phyloP scores from a whole-genome alignment of 2,888 invertebrate genomes.

The Cosmopolites sordidus region DNA sequence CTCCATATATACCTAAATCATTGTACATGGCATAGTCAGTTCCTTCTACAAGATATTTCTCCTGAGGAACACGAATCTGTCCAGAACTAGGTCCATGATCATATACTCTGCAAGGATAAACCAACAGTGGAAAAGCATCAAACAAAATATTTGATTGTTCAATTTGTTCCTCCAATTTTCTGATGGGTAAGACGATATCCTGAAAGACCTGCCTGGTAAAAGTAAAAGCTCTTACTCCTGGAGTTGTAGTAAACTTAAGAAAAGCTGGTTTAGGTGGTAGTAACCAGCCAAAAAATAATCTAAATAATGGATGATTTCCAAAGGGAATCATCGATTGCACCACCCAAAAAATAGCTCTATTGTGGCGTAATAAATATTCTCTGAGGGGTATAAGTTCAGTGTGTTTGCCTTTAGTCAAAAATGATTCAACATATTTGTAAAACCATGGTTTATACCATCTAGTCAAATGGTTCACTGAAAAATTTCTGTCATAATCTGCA shows the following conservation, averaged over 20 bases:
- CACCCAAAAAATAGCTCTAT: constrained; percentile 69
- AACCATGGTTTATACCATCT: constrained; percentile 71
- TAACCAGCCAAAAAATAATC: constrained; percentile 62
- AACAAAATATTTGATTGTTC: constrained; percentile 57
- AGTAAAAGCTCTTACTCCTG: constrained; percentile 62
- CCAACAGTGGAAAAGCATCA: constrained; percentile 63
- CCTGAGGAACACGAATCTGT: constrained; percentile 55
- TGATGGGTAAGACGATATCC: constrained; percentile 65
- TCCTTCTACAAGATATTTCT: constrained; percentile 58
- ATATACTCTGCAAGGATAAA: constrained; percentile 65
- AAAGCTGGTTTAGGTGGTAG: constrained; percentile 68
- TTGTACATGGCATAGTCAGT: constrained; percentile 68
- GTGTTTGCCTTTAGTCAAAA: constrained; percentile 52
- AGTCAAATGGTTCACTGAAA: constrained; percentile 56
- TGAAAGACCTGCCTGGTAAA: constrained; percentile 69
- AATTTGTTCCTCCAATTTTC: constrained; percentile 62
- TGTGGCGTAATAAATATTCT: constrained; percentile 63
- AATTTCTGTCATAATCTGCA: constrained; percentile 53
- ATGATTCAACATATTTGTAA: constrained; percentile 62
- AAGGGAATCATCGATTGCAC: constrained; percentile 68
- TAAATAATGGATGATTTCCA: constrained; percentile 62
- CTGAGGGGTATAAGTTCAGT: constrained; percentile 60
- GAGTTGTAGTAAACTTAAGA: constrained; percentile 67
- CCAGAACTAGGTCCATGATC: constrained; percentile 59
- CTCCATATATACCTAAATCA: constrained; percentile 67